Evolutionary conservation across 23 tunicate species (phyloP), one percentile per base, ranked within the genome.

Genomic region (Styela plicata): DNA sequence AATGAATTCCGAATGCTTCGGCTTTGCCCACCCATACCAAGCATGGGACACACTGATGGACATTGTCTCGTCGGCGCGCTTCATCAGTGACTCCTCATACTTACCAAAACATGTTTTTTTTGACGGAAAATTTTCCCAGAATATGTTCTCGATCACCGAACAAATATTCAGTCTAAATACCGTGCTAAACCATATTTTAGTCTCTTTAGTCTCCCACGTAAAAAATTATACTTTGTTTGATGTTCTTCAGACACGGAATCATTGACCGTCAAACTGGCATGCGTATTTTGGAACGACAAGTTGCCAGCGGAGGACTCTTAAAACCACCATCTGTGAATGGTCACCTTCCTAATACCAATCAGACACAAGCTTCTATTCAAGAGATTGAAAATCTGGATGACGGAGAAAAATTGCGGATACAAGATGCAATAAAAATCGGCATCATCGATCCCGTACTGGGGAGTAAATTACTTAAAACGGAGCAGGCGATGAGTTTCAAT

Each of bases 261-360:
- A 76, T 76, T 23, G 81, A 76, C 44, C 81, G 81, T 0, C 65
- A 76, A 53, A 76, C 81, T 53, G 81, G 81, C n/a, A 76, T 76
- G 81, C 64, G 81, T 10, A 76, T 76, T 23, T 53, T 76, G 0
- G 81, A 76, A 76, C 65, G 81, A 44, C 81, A 76, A 76, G 81
- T 76, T 52, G 81, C 81, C 33, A 76, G 81, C 24, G 81, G 81
- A 20, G 81, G 81, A 21, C 66, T 76, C 18, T 53, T 76, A 27
- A 76, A 53, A 76, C 81, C 81, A 21, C 81, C 81, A 44, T 32
- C 52, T 73, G 34, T 73, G 32, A 44, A 44, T 44, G 57, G 57
- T 5, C 71, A 67, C 22, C 23, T 67, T 16, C 30, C 31, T 22
- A 67, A 29, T 24, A 34, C 18, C 22, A 23, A n/a, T 16, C 52